Base-by-base conservation (phyloP, 2,888 invertebrate genomes). In the Ptilodon capucinus region DNA sequence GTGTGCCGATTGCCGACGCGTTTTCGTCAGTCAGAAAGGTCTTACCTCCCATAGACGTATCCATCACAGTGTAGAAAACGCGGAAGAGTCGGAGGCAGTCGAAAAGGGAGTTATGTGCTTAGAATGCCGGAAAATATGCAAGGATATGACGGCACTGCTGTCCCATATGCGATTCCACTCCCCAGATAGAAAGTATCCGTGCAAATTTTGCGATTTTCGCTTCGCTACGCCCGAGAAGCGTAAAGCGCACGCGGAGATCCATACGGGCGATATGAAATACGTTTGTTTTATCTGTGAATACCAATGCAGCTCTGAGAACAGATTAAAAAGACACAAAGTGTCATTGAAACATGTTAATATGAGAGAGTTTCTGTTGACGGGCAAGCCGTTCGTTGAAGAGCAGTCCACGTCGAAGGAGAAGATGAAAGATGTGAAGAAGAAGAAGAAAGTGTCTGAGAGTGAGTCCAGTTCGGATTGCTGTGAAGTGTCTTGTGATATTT, bases 201-300 rank as follows among this genome's bases (percentile, higher is more conserved):
- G 91, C 54, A 89, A 89, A 57, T 91, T 79, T 54, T 91, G 91
- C 46, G 90, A 91, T 58, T 91, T 86, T 35, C 77, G 91, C 3
- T 91, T 91, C 49, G 84, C 89, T 0, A 86, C 87, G 0, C 79
- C 79, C 0, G 87, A 88, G 32, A 90, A 90, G 36, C 64, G 87
- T 4, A 88, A 85, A 67, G 54, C 73, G 0, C 91, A 91, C 40
- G 68, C 84, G 0, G 87, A 86, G 57, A 71, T 91, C 9, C 91
- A 91, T 23, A 90, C 90, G 0, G 91, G 91, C 0, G 88, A 86
- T 46, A 86, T 90, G 87, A 90, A 86, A 57, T 91, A 81, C 42
- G 90, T 91, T 0, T 91, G 91, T 49, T 91, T 91, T 34, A 89
- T 91, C 17, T 91, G 91, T 43, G 90, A 91, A 59, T 90, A 91